Base-by-base conservation (phyloP, 1,140 invertebrate species). In the Mizuhopecten yessoensis region DNA sequence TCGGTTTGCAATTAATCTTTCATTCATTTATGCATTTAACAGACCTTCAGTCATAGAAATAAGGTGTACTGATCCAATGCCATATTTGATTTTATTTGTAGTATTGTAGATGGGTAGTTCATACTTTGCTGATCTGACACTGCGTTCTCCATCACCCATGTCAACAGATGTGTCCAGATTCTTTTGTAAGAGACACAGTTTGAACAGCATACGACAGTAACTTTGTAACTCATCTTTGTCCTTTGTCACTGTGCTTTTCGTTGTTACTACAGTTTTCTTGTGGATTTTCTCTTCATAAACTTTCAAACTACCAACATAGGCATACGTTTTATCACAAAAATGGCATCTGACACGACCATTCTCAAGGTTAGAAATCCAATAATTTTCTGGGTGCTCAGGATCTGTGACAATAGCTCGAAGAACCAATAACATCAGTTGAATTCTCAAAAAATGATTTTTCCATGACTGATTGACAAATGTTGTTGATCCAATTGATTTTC, bases 81-180 rank as follows among this genome's bases (percentile, higher is more conserved):
- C 2, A 86, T 92, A 92, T 89, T 92, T 92, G 11, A 45, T 86
- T 88, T 92, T 91, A 7, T 88, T 87, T 87, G n/a, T n/a, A n/a
- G n/a, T n/a, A n/a, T n/a, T n/a, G n/a, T n/a, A n/a, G n/a, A n/a
- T n/a, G n/a, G n/a, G 90, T 5, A 87, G 7, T 36, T 92, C 92
- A 34, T 89, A 92, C 42, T 92, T 91, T 13, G 87, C 89, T 87
- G 88, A 91, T 33, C 75, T 7, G 0, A 92, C 91, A 87, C 87
- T 34, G 33, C 91, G 75, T 29, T 23, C 15, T 9, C 89, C 89
- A 90, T 92, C 89, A 34, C 13, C 91, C 89, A 92, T 92, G 86
- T 92, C 91, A 49, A 91, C 88, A 34, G 88, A 89, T 13, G 87
- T 88, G 34, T 92, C 91, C 15, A 92, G n/a, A 5, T 92, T 92